Evolutionary conservation across 2,797 vertebrate genomes (phyloP), one percentile per base, ranked within the genome.

Genomic region (Siniperca scherzeri): DNA sequence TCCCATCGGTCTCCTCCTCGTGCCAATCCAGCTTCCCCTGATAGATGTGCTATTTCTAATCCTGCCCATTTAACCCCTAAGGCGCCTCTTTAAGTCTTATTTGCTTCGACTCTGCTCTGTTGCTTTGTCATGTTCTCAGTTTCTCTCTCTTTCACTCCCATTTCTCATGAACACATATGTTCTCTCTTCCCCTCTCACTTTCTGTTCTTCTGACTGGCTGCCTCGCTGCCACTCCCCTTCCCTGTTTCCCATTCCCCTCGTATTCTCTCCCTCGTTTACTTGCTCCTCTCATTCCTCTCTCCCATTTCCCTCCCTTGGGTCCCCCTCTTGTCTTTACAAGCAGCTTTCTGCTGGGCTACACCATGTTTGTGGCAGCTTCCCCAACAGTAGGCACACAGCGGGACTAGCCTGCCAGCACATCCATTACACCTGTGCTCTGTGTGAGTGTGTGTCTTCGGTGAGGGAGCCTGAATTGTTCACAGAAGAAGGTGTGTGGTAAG

Each of bases 381-480:
- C 83, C 70, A 40, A 59, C 78, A 79, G 84, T 30, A 2, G 64
- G 76, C 16, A 21, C 72, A 52, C 89, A 89, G 90, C 76, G 14
- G 62, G 82, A 74, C 5, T 0, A 22, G 70, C 9, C 76, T 80
- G 80, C 83, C 86, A 83, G 68, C 80, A 62, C 85, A 84, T 90
- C 88, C 84, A 80, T 87, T 87, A 87, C 84, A 85, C 81, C 81
- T 73, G 42, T 48, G 68, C 77, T 83, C 70, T 5, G 68, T 67
- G 60, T 52, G 78, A 67, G 73, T 46, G 78, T 60, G 72, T 64
- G 88, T 82, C 25, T 17, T 64, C 0, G 16, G 53, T 7, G 74
- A 73, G 84, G 8, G 78, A 71, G 36, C 1, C 50, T 30, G 79
- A 33, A 68, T 16, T 59, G 73, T 2, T 77, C 46, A 4, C 57